Conservation (phyloP, 2,888 invertebrate species). For the Arenicola marina region DNA sequence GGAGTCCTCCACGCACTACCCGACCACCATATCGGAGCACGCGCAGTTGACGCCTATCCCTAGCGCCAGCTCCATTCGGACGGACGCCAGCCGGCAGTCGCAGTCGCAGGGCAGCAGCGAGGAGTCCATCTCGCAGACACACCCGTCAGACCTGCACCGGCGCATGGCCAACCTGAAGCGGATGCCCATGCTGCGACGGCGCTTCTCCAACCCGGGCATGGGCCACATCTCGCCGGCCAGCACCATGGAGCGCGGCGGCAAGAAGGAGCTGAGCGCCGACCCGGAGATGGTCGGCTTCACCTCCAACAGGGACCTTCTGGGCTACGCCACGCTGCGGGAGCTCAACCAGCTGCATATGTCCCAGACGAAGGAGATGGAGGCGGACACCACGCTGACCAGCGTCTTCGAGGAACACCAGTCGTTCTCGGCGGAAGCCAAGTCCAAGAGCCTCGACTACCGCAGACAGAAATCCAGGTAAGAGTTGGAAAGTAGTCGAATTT, state of each 20-base stretch:
- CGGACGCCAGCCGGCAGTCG: conserved; percentile 1
- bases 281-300: conserved; percentile 39
- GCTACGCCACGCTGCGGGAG: conserved; percentile 58
- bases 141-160: conserved; percentile 52
- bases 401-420: too few species aligned
- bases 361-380: too few species aligned
- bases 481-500: too few species aligned
- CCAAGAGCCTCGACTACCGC: too few species aligned
- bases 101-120: not conserved
- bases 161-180: conserved; percentile 50
- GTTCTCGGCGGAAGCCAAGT: too few species aligned
- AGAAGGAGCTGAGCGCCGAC: not conserved
- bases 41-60: conserved; percentile 81
- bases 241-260: not conserved
- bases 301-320: conserved; percentile 55
- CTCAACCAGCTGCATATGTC: conserved; percentile 56
- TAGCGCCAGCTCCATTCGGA: conserved; percentile 69
- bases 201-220: conserved; percentile 37
- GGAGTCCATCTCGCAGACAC: conserved; percentile 55
- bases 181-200: conserved; percentile 48
- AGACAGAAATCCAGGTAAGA: too few species aligned
- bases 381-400: too few species aligned
- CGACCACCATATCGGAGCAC: conserved; percentile 28
- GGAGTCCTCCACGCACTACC: conserved; percentile 67
- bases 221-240: conserved; percentile 14